phyloP scores from a whole-genome alignment of 2,797 vertebrate species.

The Hoplostethus mediterraneus region DNA sequence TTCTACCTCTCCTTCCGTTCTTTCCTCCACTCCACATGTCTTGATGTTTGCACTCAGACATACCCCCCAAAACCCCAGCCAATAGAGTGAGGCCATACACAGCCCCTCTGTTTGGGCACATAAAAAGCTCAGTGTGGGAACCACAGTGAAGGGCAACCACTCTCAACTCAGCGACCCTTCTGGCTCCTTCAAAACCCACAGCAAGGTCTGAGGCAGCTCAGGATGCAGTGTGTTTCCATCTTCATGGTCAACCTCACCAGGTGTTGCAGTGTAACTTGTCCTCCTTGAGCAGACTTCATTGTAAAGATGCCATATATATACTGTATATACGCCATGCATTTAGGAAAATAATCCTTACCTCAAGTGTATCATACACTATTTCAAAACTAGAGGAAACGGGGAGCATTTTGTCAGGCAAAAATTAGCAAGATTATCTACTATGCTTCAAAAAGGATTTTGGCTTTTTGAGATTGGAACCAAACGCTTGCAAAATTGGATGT shows the following conservation, averaged over 20 bases:
- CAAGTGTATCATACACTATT: no score
- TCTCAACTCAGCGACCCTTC: constrained; percentile 7
- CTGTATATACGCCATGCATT: no score
- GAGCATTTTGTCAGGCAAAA: no score
- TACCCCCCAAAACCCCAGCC: constrained; percentile 66
- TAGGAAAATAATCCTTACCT: no score
- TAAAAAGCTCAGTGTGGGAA: constrained; percentile 86
- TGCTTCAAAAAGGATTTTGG: no score
- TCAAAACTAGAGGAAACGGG: no score
- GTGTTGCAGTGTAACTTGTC: not conserved
- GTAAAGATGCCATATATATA: no score
- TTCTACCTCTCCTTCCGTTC: not conserved
- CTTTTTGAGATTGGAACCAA: no score
- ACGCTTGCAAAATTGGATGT: no score
- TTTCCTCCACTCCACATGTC: not conserved
- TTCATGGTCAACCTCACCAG: not conserved
- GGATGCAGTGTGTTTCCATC: not conserved
- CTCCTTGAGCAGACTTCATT: no score
- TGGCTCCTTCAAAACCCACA: not conserved
- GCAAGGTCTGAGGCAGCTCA: not conserved
- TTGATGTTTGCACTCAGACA: constrained; percentile 6
- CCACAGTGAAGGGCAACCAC: constrained; percentile 80
- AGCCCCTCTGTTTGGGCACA: constrained; percentile 78
- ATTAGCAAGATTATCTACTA: no score
- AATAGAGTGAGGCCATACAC: constrained; percentile 75